These are phyloP conservation scores for Elachura formosa DNA, from an alignment of 2,113 vertebrate species.

Conservation along the genomic window DNA sequence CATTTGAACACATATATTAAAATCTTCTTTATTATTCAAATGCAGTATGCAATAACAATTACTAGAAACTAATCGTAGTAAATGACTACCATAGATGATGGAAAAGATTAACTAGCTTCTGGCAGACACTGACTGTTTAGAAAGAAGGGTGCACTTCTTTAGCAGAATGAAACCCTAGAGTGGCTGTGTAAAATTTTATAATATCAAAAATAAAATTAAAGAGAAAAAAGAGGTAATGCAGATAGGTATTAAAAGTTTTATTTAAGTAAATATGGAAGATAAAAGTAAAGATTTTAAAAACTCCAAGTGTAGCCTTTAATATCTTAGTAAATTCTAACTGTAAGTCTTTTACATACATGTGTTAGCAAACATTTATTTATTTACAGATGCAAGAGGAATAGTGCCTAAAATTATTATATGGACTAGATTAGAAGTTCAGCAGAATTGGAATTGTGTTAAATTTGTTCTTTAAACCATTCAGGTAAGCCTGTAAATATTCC, in stretches of 20 bases:
- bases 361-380: not conserved
- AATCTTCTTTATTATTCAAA: not conserved
- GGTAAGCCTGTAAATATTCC: not conserved
- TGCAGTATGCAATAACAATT: not conserved
- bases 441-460: not conserved
- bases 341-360: not conserved
- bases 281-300: not conserved
- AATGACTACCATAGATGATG: not conserved
- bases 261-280: not conserved
- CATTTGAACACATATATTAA: not conserved
- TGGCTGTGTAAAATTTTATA: not conserved
- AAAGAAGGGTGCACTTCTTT: not conserved
- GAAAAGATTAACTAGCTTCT: not conserved
- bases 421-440: not conserved
- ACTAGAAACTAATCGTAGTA: not conserved
- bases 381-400: not conserved
- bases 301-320: not conserved
- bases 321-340: not conserved
- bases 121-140: not conserved
- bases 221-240: not conserved
- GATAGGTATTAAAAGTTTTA: not conserved
- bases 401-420: not conserved
- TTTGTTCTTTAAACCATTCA: not conserved
- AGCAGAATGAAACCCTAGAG: not conserved
- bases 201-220: not conserved